Evolutionary conservation across 2,113 vertebrate genomes (phyloP).

Genomic region (Cyphomyrus discorhynchus): DNA sequence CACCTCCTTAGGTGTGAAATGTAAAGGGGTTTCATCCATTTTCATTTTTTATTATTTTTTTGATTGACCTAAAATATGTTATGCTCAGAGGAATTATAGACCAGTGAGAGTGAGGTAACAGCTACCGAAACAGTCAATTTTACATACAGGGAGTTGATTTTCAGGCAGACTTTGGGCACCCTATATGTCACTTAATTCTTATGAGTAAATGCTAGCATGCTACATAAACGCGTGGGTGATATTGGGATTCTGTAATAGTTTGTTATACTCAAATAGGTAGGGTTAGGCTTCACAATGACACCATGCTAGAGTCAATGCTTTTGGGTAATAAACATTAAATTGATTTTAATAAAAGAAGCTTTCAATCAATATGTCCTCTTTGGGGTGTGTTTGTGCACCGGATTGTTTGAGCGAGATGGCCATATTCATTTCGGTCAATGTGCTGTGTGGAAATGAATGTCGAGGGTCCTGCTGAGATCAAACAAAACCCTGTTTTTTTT

Average conservation of each 20-base stretch:
- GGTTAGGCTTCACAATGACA: neutral
- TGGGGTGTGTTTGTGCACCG: neutral
- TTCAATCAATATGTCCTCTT: neutral
- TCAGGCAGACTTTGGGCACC: neutral
- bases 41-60: neutral
- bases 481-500: conserved; percentile 1
- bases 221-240: neutral
- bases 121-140: neutral
- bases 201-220: neutral
- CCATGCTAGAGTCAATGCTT: neutral
- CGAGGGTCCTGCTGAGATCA: neutral
- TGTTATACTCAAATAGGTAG: neutral
- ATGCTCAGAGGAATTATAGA: neutral
- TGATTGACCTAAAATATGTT: neutral
- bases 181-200: neutral
- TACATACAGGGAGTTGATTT: neutral
- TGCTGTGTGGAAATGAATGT: neutral
- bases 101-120: neutral
- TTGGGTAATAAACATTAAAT: neutral
- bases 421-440: neutral
- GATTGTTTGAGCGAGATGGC: neutral
- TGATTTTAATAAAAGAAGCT: neutral
- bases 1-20: neutral
- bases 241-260: neutral
- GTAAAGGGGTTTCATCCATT: neutral